phyloP scores from a whole-genome alignment of 2,888 invertebrate species.

The Drosophila emarginata region DNA sequence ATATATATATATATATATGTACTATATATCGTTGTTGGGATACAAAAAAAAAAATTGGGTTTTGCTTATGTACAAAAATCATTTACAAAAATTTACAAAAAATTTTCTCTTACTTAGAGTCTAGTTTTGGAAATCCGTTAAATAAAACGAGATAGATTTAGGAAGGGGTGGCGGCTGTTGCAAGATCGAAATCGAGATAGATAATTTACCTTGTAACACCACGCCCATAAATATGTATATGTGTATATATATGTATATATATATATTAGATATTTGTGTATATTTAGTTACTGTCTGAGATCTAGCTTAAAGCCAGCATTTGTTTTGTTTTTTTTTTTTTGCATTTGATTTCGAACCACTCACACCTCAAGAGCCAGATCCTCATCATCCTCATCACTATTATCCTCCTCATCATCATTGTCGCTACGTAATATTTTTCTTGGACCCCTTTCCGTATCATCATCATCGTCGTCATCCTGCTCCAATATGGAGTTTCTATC shows the following conservation, averaged over 20 bases:
- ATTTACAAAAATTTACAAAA: conserved; percentile 73
- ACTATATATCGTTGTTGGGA: conserved; percentile 18
- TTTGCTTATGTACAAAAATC: conserved; percentile 58
- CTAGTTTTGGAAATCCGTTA: conserved; percentile 6
- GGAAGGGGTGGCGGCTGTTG: conserved; percentile 1
- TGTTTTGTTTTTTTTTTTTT: too few relatives aligned
- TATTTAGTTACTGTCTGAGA: conserved; percentile 50
- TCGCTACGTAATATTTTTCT: conserved; percentile 5
- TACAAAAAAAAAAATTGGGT: conserved; percentile 28
- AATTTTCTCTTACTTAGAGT: conserved; percentile 25
- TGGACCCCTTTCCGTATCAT: background rate
- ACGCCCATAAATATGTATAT: conserved; percentile 11
- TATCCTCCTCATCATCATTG: conserved; percentile 16
- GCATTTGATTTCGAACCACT: background rate
- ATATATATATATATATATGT: background rate
- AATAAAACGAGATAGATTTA: conserved; percentile 35
- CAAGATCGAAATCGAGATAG: too few relatives aligned
- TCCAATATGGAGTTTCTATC: conserved; percentile 17
- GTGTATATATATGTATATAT: conserved; percentile 30
- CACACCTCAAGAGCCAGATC: conserved; percentile 64
- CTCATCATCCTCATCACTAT: conserved; percentile 29
- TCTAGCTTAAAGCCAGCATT: conserved; percentile 45
- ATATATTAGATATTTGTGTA: conserved; percentile 20
- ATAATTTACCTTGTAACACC: too few relatives aligned
- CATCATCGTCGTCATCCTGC: conserved; percentile 36